A percentile compares a stretch with the other conserved stretches of the same genome.
phyloP scores from a whole-genome alignment of 2,797 vertebrate genomes.

The Takifugu rubripes region DNA sequence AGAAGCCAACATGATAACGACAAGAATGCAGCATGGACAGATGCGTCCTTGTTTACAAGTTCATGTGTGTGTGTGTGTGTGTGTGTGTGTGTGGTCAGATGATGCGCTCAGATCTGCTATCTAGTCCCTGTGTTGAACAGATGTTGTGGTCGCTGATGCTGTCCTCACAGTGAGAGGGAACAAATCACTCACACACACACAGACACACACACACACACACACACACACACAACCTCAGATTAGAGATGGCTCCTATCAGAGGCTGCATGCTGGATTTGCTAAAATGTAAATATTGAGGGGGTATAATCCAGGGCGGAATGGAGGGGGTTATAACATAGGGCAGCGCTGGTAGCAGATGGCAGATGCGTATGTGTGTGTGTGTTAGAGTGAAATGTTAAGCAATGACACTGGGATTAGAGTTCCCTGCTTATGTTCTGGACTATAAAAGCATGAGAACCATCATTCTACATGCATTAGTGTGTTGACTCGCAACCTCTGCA shows the following conservation, averaged over 20 bases:
- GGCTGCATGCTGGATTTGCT: constrained; percentile 62
- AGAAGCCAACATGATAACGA: too few relatives aligned
- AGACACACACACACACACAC: constrained; percentile 8
- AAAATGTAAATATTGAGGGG: constrained; percentile 70
- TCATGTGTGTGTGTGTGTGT: constrained; percentile 14
- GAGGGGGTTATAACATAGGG: constrained; percentile 32
- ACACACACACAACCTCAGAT: constrained; percentile 63
- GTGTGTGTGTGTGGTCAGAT: constrained; percentile 35
- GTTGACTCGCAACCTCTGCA: constrained; percentile 22
- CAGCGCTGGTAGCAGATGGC: constrained; percentile 57
- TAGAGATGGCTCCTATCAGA: constrained; percentile 73
- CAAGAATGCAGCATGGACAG: too few relatives aligned
- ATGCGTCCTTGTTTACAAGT: not conserved
- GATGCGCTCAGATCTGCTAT: constrained; percentile 57
- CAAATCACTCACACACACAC: constrained; percentile 51
- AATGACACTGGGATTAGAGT: constrained; percentile 54
- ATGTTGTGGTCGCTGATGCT: constrained; percentile 70
- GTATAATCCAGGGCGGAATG: constrained; percentile 64
- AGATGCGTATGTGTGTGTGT: constrained; percentile 13
- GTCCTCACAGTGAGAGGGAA: constrained; percentile 60
- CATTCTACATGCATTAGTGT: not conserved
- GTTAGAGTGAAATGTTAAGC: constrained; percentile 33
- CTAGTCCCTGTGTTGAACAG: constrained; percentile 68
- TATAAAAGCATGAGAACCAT: constrained; percentile 30
- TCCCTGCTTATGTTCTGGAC: constrained; percentile 44